A percentile compares a stretch with the other conserved stretches of the same genome.
phyloP scores from a whole-genome alignment of 2,888 invertebrate genomes.

The Acheta domesticus region DNA sequence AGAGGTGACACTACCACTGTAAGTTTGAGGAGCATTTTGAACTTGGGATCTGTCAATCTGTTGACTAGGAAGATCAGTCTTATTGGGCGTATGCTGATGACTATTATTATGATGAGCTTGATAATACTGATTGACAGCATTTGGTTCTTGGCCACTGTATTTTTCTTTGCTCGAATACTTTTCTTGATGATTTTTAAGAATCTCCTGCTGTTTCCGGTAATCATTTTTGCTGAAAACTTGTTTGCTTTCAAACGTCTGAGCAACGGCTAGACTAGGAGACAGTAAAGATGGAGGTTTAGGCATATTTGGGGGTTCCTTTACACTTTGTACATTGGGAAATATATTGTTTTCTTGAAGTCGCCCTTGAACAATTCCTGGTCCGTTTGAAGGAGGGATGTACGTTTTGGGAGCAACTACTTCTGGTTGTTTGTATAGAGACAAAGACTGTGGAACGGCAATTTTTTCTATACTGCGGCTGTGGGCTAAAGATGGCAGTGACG shows the following conservation, averaged over 20 bases:
- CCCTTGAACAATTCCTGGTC: constrained; percentile 23
- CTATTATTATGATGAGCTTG: background rate
- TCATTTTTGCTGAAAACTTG: constrained; percentile 18
- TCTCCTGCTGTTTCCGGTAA: background rate
- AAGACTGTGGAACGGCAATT: constrained; percentile 24
- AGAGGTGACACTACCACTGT: constrained; percentile 34
- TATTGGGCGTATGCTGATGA: background rate
- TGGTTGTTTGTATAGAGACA: constrained; percentile 24
- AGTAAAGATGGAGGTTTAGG: constrained; percentile 41
- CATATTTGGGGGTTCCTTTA: constrained; percentile 27
- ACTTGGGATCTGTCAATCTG: background rate
- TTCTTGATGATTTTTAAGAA: constrained; percentile 20
- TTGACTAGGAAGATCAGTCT: background rate
- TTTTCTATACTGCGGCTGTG: constrained; percentile 33
- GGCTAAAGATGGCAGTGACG: constrained; percentile 33
- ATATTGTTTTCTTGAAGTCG: constrained; percentile 27
- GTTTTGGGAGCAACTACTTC: constrained; percentile 33
- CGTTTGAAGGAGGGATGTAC: constrained; percentile 31
- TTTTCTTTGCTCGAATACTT: background rate
- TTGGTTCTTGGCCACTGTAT: background rate
- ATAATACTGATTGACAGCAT: background rate
- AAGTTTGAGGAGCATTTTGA: constrained; percentile 28
- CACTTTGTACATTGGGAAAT: background rate
- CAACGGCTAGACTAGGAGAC: constrained; percentile 20
- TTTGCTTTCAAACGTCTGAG: constrained; percentile 23